These are phyloP conservation scores for Neoniphon sammara DNA, from an alignment of 2,797 vertebrate genomes.

Conservation along the genomic window DNA sequence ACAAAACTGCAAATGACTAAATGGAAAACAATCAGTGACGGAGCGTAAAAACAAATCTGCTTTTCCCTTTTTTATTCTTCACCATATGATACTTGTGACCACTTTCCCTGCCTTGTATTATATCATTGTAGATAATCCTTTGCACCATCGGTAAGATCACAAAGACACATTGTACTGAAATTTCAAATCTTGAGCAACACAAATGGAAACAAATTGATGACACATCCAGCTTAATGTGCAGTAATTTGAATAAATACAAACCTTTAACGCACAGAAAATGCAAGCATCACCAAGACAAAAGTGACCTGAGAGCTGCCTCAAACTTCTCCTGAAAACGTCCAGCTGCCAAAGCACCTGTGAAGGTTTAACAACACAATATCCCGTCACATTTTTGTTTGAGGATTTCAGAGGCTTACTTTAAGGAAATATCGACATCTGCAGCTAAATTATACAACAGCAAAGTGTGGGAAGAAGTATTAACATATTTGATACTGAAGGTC, in stretches of 20 bases:
- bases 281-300: constrained; percentile 95
- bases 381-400: not conserved
- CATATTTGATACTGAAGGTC: not conserved
- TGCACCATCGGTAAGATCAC: not conserved
- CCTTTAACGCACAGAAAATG: constrained; percentile 99
- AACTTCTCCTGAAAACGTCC: constrained; percentile 96
- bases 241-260: constrained; percentile 54
- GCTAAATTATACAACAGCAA: not conserved
- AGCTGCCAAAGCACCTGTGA: constrained; percentile 96
- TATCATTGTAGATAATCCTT: not conserved
- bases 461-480: not conserved
- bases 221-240: not conserved
- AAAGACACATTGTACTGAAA: not conserved
- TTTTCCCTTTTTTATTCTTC: not conserved
- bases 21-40: not conserved
- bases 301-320: constrained; percentile 93
- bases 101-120: not conserved
- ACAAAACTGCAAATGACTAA: not conserved
- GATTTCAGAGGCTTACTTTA: not conserved
- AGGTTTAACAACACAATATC: constrained; percentile 8
- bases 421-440: not conserved
- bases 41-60: not conserved
- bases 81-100: not conserved
- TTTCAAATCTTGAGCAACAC: not conserved
- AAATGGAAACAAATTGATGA: not conserved